Evolutionary conservation across 37 sponge, comb jelly and placozoan genomes (phyloP).

Genomic region (Sycon ciliatum): DNA sequence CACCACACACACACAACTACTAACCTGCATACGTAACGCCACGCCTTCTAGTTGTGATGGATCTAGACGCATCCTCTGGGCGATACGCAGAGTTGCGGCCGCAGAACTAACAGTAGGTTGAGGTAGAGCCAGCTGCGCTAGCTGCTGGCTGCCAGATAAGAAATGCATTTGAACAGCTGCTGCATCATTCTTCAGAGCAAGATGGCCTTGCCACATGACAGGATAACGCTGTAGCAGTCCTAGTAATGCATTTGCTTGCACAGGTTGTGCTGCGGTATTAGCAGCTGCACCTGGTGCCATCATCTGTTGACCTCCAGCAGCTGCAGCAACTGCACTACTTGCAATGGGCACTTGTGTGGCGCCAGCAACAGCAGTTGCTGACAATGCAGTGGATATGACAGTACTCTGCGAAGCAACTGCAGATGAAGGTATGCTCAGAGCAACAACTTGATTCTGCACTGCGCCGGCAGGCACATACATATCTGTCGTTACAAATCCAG

Average conservation of each 20-base stretch:
- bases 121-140: slow-evolving; percentile 70
- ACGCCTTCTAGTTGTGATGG: slow-evolving; percentile 85
- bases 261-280: no score
- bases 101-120: slow-evolving; percentile 20
- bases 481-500: no score
- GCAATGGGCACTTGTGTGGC: background rate
- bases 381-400: no score
- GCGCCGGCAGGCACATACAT: no score
- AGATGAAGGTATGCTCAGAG: no score
- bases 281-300: no score
- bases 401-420: no score
- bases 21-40: slow-evolving; percentile 79
- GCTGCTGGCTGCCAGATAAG: slow-evolving; percentile 67
- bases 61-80: slow-evolving; percentile 90
- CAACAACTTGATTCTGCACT: no score
- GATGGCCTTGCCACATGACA: slow-evolving; percentile 93
- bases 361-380: no score
- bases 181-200: slow-evolving; percentile 87
- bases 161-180: slow-evolving; percentile 93
- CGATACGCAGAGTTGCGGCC: slow-evolving; percentile 59
- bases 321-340: background rate
- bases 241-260: slow-evolving; percentile 30
- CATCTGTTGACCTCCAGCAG: no score
- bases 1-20: slow-evolving; percentile 19
- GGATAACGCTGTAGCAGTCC: slow-evolving; percentile 67